These are phyloP conservation scores for Phataginus tetradactyla DNA, from an alignment of 2,797 vertebrate genomes.

Conservation along the genomic window DNA sequence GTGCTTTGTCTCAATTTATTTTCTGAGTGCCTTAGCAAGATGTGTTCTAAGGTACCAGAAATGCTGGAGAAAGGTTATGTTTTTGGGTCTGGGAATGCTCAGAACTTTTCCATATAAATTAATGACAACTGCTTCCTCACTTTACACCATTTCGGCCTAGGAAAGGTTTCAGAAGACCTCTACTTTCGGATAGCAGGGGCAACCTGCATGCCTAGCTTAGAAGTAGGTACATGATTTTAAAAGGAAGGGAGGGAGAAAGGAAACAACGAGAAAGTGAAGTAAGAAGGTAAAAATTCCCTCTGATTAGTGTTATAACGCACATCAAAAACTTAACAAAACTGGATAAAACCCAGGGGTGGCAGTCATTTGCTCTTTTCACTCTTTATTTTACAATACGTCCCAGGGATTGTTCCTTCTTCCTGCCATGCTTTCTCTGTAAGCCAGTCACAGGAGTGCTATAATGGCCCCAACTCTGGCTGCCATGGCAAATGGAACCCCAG, in stretches of 20 bases:
- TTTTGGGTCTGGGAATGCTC: background rate
- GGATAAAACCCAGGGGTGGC: background rate
- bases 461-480: background rate
- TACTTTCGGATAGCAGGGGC: background rate
- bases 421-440: background rate
- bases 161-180: background rate
- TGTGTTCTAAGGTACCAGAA: background rate
- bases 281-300: background rate
- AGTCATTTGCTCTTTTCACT: too few relatives aligned
- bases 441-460: background rate
- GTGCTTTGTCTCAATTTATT: too few relatives aligned
- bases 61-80: background rate
- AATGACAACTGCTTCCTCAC: background rate
- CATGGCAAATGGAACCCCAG: background rate
- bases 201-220: background rate
- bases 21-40: background rate
- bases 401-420: background rate
- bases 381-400: background rate
- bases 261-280: background rate
- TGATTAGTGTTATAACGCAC: background rate
- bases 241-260: background rate
- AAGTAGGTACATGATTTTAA: background rate
- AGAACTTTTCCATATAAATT: background rate
- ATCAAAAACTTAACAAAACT: background rate
- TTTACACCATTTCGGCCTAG: background rate